Evolutionary conservation across 30 jellyfish, hydroid and myxozoan genomes (phyloP).

Genomic region (Morbakka virulenta): DNA sequence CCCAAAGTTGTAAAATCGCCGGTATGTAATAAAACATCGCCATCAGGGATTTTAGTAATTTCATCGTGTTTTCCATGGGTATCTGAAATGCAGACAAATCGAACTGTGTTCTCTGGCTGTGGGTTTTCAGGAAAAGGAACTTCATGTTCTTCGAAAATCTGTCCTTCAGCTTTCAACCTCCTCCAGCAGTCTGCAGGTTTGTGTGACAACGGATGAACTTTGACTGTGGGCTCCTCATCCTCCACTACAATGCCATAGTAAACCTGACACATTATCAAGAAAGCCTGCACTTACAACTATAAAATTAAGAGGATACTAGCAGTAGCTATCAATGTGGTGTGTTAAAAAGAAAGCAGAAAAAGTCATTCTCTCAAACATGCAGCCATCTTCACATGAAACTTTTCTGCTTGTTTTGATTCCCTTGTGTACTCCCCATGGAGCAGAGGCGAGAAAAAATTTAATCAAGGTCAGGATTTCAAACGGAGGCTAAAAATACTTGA

Average conservation of each 20-base stretch:
- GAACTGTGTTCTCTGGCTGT: conserved; percentile 37
- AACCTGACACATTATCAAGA: not conserved
- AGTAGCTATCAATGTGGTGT: no score
- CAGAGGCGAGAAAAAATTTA: no score
- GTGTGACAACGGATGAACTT: conserved; percentile 45
- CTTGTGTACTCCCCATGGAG: no score
- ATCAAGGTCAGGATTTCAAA: no score
- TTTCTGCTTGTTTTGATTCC: no score
- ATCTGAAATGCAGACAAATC: conserved; percentile 96
- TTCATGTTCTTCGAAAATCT: conserved; percentile 1
- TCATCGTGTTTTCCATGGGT: conserved; percentile 67
- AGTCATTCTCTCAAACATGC: no score
- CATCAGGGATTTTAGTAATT: conserved; percentile 59
- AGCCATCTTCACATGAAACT: no score
- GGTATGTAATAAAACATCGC: conserved; percentile 80
- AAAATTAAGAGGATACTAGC: no score
- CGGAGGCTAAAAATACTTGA: no score
- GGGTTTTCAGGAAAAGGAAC: conserved; percentile 1
- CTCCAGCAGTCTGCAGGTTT: conserved; percentile 50
- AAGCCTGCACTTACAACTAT: no score
- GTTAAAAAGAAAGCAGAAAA: no score
- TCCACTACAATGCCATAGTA: not conserved
- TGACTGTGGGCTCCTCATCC: conserved; percentile 7
- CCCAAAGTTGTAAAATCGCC: conserved; percentile 89
- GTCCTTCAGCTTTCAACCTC: conserved; percentile 41